Evolutionary conservation across 2,113 vertebrate genomes (phyloP), one percentile per base, ranked within the genome.

Genomic region (Paratilapia polleni): DNA sequence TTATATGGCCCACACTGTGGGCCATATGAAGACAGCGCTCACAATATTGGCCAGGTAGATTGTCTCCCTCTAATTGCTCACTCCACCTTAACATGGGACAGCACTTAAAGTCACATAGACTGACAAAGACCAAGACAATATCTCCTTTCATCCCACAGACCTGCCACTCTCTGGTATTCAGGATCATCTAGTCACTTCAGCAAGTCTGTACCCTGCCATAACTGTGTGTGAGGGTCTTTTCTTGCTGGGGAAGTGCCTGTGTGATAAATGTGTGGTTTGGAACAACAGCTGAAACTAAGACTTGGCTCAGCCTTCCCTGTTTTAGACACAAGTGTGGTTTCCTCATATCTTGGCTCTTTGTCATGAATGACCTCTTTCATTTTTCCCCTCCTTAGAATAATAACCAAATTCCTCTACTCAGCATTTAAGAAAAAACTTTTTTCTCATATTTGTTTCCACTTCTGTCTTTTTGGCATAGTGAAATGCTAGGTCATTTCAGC

Each of bases 261-360:
- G 93, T 95, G 95, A 96, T 96, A 95, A 95, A 95, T 95, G 93
- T 89, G 93, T 83, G 89, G 91, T 91, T 95, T 95, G 93, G 92
- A 95, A 92, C 94, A 96, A 94, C 95, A 96, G 96, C 96, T 96
- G 95, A 96, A 94, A 92, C 89, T 52, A 92, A 93, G 83, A 88
- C 87, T 94, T 95, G 93, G 93, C 95, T 90, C 81, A 2, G 64
- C 78, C 84, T 91, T 84, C 91, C 91, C 92, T 94, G 94, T 94
- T 94, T 89, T 90, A 96, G 94, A 95, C 94, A 94, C 92, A 94
- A 94, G 94, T 92, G 93, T 93, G 94, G 93, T 96, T 96, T 95
- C 94, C 95, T 96, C 94, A 95, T 95, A 93, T 91, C 93, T 96
- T 95, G 95, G 96, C 96, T 90, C 89, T 81, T 91, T 93, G 88